Percentiles rank a stretch among this genome's conserved stretches.
phyloP scores from a whole-genome alignment of 2,797 vertebrate species.

The Falco columbarius region DNA sequence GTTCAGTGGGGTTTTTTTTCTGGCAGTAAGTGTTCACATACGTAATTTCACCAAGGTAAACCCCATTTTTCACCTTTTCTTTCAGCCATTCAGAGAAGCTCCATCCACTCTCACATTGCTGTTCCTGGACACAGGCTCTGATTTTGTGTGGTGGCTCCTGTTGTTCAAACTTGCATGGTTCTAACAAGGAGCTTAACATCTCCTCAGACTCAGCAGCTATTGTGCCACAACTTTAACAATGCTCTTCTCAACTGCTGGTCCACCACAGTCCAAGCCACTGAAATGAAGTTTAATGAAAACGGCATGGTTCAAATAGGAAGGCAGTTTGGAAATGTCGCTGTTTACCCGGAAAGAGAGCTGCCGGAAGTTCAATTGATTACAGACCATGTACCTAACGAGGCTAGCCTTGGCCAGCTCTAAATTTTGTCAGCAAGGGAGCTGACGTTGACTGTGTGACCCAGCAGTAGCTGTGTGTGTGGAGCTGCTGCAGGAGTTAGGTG shows the following conservation, averaged over 20 bases:
- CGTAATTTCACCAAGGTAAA: background rate
- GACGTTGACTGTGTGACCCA: rapidly evolving
- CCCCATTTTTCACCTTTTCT: background rate
- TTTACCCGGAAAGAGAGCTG: background rate
- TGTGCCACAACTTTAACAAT: background rate
- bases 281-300: background rate
- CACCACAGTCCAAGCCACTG: background rate
- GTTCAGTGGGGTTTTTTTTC: background rate
- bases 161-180: background rate
- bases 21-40: background rate
- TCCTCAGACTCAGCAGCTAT: background rate
- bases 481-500: background rate
- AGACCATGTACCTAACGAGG: rapidly evolving
- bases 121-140: background rate
- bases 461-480: background rate
- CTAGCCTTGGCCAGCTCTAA: background rate
- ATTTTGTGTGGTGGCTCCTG: background rate
- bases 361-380: background rate
- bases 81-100: background rate
- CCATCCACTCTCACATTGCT: background rate
- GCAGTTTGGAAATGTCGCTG: background rate
- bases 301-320: background rate
- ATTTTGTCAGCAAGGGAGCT: background rate
- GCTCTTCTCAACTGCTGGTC: background rate
- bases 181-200: background rate